Base-by-base conservation (phyloP, 1,140 invertebrate species). In the Pentalonia nigronervosa region DNA sequence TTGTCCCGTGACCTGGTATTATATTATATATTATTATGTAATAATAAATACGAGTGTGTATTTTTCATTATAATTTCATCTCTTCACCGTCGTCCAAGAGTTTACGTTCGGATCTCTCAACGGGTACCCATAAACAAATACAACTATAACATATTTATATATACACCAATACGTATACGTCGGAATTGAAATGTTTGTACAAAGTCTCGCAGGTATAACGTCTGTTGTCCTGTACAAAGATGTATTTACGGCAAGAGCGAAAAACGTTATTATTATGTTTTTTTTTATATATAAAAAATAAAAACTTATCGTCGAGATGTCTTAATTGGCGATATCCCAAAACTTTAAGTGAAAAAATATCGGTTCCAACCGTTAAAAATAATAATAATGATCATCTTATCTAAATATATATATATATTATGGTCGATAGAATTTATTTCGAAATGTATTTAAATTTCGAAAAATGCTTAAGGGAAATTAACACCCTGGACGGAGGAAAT, bases 61-160 rank as follows among this genome's bases (percentile, higher is more conserved):
- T 36, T 83, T 83, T 83, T 83, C 76, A 83, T 83, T 83, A 83
- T 83, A 83, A 83, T 83, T 83, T 83, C 76, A 83, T 36, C 34
- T 36, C 7, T 83, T 83, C 20, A 7, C 76, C 76, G n/a, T 83
- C 34, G n/a, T 76, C 60, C n/a, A 76, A 76, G n/a, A 76, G 60
- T 83, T 83, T 83, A 36, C 76, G 21, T 83, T 83, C 76, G 34
- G 76, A 83, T 83, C 76, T 76, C 60, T 76, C n/a, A 34, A 6
- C 60, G n/a, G n/a, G 30, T 20, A 76, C n/a, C 30, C n/a, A 76
- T 76, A 76, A 76, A 76, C 60, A 76, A 76, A 76, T 76, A 76
- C 60, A 76, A n/a, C 14, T n/a, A 7, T 7, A 60, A 60, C 8
- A 30, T 30, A 60, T 60, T n/a, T 67, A n/a, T 67, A n/a, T 30